A percentile compares a stretch with the other conserved stretches of the same genome.
Conservation (phyloP, 2,797 vertebrate genomes). For the Falco concolor region DNA sequence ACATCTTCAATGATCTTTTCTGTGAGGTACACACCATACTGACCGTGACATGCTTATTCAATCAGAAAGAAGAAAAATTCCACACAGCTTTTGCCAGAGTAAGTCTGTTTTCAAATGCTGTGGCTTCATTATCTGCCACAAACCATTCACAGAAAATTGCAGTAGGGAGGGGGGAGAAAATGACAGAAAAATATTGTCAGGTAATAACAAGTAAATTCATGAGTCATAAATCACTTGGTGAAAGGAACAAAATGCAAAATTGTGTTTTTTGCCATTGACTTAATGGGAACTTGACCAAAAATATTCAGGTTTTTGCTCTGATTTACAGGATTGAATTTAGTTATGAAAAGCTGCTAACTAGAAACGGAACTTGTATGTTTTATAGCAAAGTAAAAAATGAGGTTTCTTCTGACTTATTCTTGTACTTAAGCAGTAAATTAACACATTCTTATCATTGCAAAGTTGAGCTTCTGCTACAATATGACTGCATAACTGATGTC, state of each 20-base stretch:
- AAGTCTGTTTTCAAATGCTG: background rate
- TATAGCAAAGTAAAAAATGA: background rate
- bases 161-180: background rate
- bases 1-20: background rate
- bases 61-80: background rate
- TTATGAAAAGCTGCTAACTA: background rate
- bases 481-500: background rate
- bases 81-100: background rate
- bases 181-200: constrained; percentile 1
- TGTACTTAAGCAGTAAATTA: too few species aligned
- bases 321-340: background rate
- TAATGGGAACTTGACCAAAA: background rate
- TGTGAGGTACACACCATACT: background rate
- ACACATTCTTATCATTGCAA: background rate
- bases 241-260: background rate
- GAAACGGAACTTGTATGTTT: background rate
- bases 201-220: constrained; percentile 2
- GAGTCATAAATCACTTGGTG: background rate
- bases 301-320: background rate
- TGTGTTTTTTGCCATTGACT: background rate
- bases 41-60: background rate
- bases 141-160: background rate
- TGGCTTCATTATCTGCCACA: background rate
- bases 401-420: background rate
- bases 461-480: background rate